Base-by-base conservation (phyloP, 1,140 invertebrate genomes). In the Drosophila albomicans region DNA sequence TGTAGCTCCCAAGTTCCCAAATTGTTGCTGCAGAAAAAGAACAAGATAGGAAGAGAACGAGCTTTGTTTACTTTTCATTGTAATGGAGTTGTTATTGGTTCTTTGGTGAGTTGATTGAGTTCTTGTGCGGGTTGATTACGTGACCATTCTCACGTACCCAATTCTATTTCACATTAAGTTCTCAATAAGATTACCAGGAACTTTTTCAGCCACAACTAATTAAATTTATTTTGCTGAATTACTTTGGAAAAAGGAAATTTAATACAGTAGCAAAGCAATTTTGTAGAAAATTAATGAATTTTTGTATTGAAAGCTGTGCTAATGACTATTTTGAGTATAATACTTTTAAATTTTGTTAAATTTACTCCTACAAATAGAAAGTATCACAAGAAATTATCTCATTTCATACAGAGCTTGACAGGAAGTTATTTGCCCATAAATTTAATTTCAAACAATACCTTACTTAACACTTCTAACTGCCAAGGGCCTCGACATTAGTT, bases 71-170 rank as follows among this genome's bases (percentile, higher is more conserved):
- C 7, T 54, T 70, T 49, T n/a, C 25, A 65, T 64, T 64, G 61
- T 52, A 41, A 20, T 70, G 41, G n/a, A 41, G 15, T 51, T 58
- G 15, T 69, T 69, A 35, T 45, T 38, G 41, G 57, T 16, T 45
- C 15, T 41, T 2, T 28, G 7, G 46, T 30, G n/a, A 25, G 52
- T 46, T 66, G 52, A 61, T 62, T 76, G 15, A 45, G 13, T 61
- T 20, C 25, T 51, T 62, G 52, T 75, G 13, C 65, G 62, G 16
- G 6, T 45, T 35, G 10, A 7, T 69, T 75, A 78, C 75, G 75
- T 75, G 66, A 84, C 63, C 43, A 71, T 52, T 62, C 35, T 48
- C 58, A 79, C 48, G 62, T 64, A 54, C 38, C 45, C 10, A 35
- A 66, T 15, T 20, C 6, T n/a, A 16, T 59, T 59, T 15, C 43